A percentile compares a stretch with the other conserved stretches of the same genome.
These are phyloP conservation scores for Calypte anna DNA, from an alignment of 2,113 vertebrate species.

Conservation along the genomic window DNA sequence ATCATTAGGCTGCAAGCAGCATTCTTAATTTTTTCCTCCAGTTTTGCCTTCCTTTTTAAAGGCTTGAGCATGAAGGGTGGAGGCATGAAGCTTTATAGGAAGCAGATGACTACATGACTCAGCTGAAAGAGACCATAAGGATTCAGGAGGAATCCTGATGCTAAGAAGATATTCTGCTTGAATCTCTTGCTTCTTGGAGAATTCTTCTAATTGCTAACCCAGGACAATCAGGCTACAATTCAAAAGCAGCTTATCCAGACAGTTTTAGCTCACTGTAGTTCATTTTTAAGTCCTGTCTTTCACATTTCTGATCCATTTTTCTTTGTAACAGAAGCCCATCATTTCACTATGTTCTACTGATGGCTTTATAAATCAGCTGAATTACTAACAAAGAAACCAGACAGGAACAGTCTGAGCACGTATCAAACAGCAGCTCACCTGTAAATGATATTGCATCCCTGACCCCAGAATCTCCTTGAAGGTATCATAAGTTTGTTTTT, in stretches of 20 bases:
- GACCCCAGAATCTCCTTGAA: conserved; percentile 95
- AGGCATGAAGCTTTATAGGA: neutral
- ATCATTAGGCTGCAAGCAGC: neutral
- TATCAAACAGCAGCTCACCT: conserved; percentile 76
- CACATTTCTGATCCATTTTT: neutral
- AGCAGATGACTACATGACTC: neutral
- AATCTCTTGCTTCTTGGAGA: neutral
- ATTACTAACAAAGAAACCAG: neutral
- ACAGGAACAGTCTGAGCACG: neutral
- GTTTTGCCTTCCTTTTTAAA: neutral
- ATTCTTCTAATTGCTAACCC: neutral
- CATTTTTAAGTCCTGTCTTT: neutral
- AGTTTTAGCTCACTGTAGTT: neutral
- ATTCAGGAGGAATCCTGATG: neutral
- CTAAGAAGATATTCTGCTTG: neutral
- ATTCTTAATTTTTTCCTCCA: neutral
- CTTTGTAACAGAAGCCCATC: neutral
- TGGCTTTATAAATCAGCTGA: neutral
- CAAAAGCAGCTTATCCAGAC: neutral
- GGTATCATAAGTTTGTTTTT: conserved; percentile 90
- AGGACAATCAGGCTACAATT: neutral
- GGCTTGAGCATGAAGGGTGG: neutral
- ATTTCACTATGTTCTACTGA: neutral
- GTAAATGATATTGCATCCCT: conserved; percentile 96
- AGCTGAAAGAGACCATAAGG: neutral